Base-by-base conservation (phyloP, 1,140 invertebrate species). In the Neodiprion virginianus region DNA sequence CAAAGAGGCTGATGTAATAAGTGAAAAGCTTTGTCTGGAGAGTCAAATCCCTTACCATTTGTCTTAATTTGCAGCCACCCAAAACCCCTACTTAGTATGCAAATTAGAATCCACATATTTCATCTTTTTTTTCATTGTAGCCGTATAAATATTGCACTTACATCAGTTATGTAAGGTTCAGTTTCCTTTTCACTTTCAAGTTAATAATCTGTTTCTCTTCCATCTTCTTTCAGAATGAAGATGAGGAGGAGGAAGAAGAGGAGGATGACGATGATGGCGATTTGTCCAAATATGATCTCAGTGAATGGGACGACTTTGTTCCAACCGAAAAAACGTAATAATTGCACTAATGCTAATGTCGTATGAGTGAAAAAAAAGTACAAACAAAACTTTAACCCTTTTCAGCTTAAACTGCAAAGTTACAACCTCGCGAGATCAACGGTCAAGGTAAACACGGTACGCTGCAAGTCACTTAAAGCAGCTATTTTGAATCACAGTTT, bases 251-350 rank as follows among this genome's bases (percentile, higher is more conserved):
- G 28, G 28, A 40, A 40, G 28, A 92, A 0, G 91, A 92, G 0
- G 90, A 91, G 0, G 90, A 91, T 2, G 93, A 93, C 71, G 94
- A 94, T 74, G 93, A 92, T 84, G 94, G 90, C 23, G 94, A 96
- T 88, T 87, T 95, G 74, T 95, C 94, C 14, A 96, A 96, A 85
- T 96, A 96, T 83, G 94, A 95, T 86, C 88, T 96, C 49, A 93
- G 91, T 84, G 94, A 92, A 81, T 94, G 92, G 90, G 93, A 92
- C 70, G 89, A 90, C 70, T 88, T 89, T 74, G 88, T 88, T 70
- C 82, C 88, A 9, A 77, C 77, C 71, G 86, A 88, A 77, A 87
- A 87, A 77, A 86, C 80, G 87, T 88, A 81, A 71, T 11, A 4
- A 71, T 47, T 14, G 21, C 70, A 14, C n/a, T 71, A 5, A 40